Evolutionary conservation across 2,113 vertebrate species (phyloP).

Genomic region (Holacanthus passer): DNA sequence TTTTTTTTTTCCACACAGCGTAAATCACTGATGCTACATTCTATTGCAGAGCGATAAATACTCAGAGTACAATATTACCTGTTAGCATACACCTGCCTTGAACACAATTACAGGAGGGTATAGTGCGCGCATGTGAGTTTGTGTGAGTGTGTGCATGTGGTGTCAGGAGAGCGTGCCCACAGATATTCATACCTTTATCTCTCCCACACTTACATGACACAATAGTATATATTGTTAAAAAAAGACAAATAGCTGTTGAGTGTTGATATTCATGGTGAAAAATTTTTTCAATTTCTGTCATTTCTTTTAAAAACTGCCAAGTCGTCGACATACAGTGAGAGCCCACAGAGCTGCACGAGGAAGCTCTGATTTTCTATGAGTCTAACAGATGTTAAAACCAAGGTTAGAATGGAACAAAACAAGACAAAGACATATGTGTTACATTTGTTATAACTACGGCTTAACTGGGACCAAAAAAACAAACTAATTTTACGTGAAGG

Average conservation of each 20-base stretch:
- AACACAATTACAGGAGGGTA: conserved; percentile 58
- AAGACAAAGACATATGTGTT: conserved; percentile 27
- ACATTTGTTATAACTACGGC: conserved; percentile 37
- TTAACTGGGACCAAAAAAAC: conserved; percentile 10
- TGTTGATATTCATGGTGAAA: conserved; percentile 40
- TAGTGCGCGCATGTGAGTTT: conserved; percentile 8
- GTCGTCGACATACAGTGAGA: conserved; percentile 32
- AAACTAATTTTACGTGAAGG: background rate
- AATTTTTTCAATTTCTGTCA: too few species aligned
- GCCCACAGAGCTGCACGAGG: conserved; percentile 34
- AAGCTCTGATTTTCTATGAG: conserved; percentile 31
- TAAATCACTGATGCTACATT: conserved; percentile 83
- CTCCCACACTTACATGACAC: conserved; percentile 39
- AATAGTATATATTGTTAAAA: conserved; percentile 10
- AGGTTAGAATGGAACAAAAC: conserved; percentile 51
- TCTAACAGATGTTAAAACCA: conserved; percentile 26
- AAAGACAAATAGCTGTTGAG: conserved; percentile 15
- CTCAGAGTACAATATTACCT: conserved; percentile 63
- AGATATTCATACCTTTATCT: conserved; percentile 42
- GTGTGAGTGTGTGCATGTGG: conserved; percentile 26
- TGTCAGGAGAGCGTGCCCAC: conserved; percentile 41
- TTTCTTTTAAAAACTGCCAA: conserved; percentile 48
- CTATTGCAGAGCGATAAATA: conserved; percentile 79
- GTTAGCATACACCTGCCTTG: conserved; percentile 55
- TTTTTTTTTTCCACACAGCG: conserved; percentile 57